Base-by-base conservation (phyloP, 1,140 invertebrate genomes). In the Platorchestia sp. region DNA sequence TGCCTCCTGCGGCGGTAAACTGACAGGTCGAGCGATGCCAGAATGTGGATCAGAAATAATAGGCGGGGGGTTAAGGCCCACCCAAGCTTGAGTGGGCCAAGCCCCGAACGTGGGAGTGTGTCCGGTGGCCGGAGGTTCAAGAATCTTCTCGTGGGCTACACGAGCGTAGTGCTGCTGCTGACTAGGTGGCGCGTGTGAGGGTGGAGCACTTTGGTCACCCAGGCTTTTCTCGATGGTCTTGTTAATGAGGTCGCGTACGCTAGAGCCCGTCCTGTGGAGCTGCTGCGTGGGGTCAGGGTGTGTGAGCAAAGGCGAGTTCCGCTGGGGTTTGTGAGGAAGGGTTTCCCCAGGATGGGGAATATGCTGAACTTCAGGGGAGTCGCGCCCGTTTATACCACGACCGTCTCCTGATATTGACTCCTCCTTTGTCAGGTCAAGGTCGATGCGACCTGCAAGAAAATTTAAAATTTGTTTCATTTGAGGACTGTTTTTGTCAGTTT, bases 281-380 rank as follows among this genome's bases (percentile, higher is more conserved):
- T 45, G 96, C 96, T 43, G 86, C 51, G 51, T 93, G 53, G 6
- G 93, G 95, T 22, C 95, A 95, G 59, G 95, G 96, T 95, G 91
- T 47, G 40, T 95, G 75, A 40, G 42, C n/a, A 93, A 10, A 22
- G 75, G 45, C 47, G 53, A 90, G 53, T 41, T 91, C 43, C 59
- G 51, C 95, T 90, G 42, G 45, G 91, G 42, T 5, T 45, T 95
- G 89, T 75, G 51, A 47, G 96, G 86, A 91, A 95, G 47, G 22
- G 95, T 87, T 43, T 96, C 96, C 16, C 95, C 96, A 43, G 96
- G 96, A 41, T 96, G 95, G 27, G 96, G 96, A 19, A 96, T 96
- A 95, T 96, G 96, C 86, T 96, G 96, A 40, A 96, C 95, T 86
- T 96, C 95, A 0, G 96, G 96, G 5, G 95, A 96, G 95, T 96